Evolutionary conservation across 2,797 vertebrate species (phyloP).

Genomic region (Borostomias antarcticus): DNA sequence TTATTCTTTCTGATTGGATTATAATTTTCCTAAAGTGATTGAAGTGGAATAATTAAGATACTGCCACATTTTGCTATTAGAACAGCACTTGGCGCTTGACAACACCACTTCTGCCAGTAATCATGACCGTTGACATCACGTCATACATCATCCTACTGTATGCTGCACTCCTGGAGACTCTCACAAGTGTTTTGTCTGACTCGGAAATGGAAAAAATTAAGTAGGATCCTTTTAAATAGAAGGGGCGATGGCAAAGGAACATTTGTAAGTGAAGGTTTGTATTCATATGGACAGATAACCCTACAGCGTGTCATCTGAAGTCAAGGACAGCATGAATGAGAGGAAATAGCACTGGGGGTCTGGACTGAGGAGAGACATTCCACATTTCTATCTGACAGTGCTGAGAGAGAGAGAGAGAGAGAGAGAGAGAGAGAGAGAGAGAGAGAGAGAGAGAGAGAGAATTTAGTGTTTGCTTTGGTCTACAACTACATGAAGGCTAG

Average conservation of each 20-base stretch:
- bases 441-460: not conserved
- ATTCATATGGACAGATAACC: constrained; percentile 44
- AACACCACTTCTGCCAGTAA: not conserved
- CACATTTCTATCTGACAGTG: constrained; percentile 43
- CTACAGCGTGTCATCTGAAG: constrained; percentile 46
- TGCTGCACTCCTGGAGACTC: constrained; percentile 33
- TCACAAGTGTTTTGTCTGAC: constrained; percentile 26
- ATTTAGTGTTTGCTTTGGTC: not conserved
- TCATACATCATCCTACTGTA: constrained; percentile 20
- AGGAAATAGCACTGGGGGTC: constrained; percentile 62
- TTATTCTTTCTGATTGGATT: too few relatives aligned
- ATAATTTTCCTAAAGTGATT: too few relatives aligned
- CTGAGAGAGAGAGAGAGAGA: not conserved
- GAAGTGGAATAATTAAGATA: too few relatives aligned
- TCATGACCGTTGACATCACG: constrained; percentile 17
- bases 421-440: not conserved
- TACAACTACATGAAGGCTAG: not conserved
- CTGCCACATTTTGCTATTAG: too few relatives aligned
- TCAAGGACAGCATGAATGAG: constrained; percentile 73
- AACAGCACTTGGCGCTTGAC: not conserved
- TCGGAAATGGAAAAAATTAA: constrained; percentile 22
- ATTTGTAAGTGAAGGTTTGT: constrained; percentile 17
- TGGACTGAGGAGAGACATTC: constrained; percentile 56
- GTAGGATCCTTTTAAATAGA: constrained; percentile 32
- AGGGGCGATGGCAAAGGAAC: constrained; percentile 15